A percentile compares a stretch with the other conserved stretches of the same genome.
Evolutionary conservation across 2,113 vertebrate species (phyloP).

Genomic region (Ailuropoda melanoleuca): DNA sequence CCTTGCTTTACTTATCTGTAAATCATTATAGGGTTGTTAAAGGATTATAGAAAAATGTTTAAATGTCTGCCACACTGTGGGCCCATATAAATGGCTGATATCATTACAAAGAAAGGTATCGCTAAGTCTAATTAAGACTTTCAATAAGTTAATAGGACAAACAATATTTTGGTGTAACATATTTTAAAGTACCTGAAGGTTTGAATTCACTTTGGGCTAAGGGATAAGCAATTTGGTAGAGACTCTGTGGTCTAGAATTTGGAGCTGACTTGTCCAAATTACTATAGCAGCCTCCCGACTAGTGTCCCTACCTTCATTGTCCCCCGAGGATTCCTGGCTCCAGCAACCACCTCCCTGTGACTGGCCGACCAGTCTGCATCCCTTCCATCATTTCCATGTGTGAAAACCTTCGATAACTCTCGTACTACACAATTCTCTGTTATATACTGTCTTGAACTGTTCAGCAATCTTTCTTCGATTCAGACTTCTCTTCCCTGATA

Average conservation of each 20-base stretch:
- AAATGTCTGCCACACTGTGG: background rate
- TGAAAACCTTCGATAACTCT: background rate
- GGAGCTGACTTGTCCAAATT: background rate
- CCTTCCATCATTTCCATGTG: background rate
- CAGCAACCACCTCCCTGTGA: background rate
- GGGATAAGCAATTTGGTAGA: background rate
- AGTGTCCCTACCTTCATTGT: background rate
- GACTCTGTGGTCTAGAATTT: background rate
- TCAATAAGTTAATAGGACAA: slow-evolving; percentile 8
- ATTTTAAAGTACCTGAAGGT: background rate
- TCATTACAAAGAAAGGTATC: slow-evolving; percentile 37
- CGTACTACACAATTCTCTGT: background rate
- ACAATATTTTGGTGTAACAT: background rate
- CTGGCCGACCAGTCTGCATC: background rate
- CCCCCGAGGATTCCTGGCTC: background rate
- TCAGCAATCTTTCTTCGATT: slow-evolving; percentile 15
- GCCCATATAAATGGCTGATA: background rate
- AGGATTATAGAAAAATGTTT: background rate
- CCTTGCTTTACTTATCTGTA: background rate
- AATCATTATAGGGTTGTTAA: background rate
- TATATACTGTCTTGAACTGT: background rate
- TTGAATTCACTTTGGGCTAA: background rate
- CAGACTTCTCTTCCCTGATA: slow-evolving; percentile 3
- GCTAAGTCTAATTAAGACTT: background rate
- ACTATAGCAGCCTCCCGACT: background rate